Conservation (phyloP, 2,888 invertebrate genomes). For the Nematopogon swammerdamellus region DNA sequence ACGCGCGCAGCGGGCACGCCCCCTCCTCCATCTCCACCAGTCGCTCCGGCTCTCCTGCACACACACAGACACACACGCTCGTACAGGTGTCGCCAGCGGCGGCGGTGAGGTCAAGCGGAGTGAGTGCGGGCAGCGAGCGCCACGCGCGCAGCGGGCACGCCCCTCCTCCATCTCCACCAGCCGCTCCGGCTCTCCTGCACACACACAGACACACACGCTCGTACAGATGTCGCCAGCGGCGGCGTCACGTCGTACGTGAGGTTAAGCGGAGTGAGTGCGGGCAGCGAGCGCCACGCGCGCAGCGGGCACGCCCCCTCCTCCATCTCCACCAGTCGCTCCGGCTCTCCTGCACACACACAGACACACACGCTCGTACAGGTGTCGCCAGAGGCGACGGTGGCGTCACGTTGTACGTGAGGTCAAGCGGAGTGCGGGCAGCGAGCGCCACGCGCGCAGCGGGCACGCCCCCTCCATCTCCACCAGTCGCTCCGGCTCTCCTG, state of each 20-base stretch:
- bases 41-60: slow-evolving; percentile 72
- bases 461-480: slow-evolving; percentile 47
- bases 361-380: too few species aligned
- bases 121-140: slow-evolving; percentile 60
- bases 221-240: slow-evolving; percentile 88
- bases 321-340: slow-evolving; percentile 64
- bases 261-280: slow-evolving; percentile 70
- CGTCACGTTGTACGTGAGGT: slow-evolving; percentile 89
- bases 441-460: slow-evolving; percentile 64
- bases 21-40: slow-evolving; percentile 54
- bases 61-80: slow-evolving; percentile 1
- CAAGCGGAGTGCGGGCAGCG: slow-evolving; percentile 64
- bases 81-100: too few species aligned
- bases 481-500: slow-evolving; percentile 75
- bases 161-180: slow-evolving; percentile 53
- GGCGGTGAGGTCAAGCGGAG: slow-evolving; percentile 79
- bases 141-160: slow-evolving; percentile 62
- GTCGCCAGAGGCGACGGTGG: slow-evolving; percentile 88
- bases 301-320: slow-evolving; percentile 51
- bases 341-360: slow-evolving; percentile 58
- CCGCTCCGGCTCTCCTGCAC: slow-evolving; percentile 72
- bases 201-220: too few species aligned
- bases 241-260: slow-evolving; percentile 92
- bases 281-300: slow-evolving; percentile 62
- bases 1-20: slow-evolving; percentile 58